These are phyloP conservation scores for Rutilus rutilus DNA, from an alignment of 2,113 vertebrate species.

Conservation along the genomic window DNA sequence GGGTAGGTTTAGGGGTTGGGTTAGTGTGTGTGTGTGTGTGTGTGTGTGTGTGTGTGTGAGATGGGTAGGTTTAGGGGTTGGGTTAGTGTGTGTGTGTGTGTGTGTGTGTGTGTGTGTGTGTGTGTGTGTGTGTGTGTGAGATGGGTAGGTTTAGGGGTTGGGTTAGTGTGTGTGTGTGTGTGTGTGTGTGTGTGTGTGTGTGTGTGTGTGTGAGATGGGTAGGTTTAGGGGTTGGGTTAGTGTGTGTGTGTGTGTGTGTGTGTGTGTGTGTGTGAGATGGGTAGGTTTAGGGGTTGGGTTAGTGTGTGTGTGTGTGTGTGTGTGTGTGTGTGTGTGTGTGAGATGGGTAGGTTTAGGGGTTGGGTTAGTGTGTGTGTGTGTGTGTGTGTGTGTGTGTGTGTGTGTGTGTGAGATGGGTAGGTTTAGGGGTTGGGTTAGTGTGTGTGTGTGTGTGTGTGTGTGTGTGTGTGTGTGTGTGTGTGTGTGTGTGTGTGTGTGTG, in stretches of 20 bases:
- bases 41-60: background rate
- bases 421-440: background rate
- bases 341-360: too few species aligned
- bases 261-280: background rate
- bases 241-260: background rate
- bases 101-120: background rate
- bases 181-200: background rate
- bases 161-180: background rate
- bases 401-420: background rate
- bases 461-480: background rate
- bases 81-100: background rate
- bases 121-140: background rate
- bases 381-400: constrained; percentile 1
- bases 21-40: background rate
- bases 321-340: background rate
- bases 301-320: background rate
- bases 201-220: too few species aligned
- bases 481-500: too few species aligned
- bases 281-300: too few species aligned
- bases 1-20: too few species aligned
- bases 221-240: too few species aligned
- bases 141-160: too few species aligned
- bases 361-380: background rate
- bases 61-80: too few species aligned
- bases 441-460: background rate